Base-by-base conservation (phyloP, 2,797 vertebrate genomes). In the Phoebastria nigripes region DNA sequence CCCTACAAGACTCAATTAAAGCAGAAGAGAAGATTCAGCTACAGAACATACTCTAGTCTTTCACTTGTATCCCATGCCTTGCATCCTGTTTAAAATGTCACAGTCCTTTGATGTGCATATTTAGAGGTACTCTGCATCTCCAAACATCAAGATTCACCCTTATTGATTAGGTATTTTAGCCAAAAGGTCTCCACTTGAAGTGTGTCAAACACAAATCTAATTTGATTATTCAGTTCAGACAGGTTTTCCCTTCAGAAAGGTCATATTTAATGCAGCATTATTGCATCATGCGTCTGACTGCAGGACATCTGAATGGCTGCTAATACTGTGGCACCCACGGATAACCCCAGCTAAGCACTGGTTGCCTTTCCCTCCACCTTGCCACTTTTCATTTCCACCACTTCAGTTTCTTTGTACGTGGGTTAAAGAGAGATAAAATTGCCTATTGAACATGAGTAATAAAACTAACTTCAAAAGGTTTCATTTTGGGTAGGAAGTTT, bases 211-310 rank as follows among this genome's bases (percentile, higher is more conserved):
- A n/a, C 41, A 49, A 80, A 33, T 13, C 22, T 42, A 2, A 66
- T 90, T 41, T 25, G 52, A 61, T 87, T 66, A 33, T 22, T 70
- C 54, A 28, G 31, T 29, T 52, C 55, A 56, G 82, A 35, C n/a
- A 67, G 46, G 26, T 58, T 76, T 91, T 90, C 70, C 69, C 52
- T 83, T 72, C 46, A 29, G 81, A 93, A 94, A 96, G 82, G 72
- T 73, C 84, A 33, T 11, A 52, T 69, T 83, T 41, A 59, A 79
- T 25, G 37, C 66, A 46, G 70, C 61, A 29, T 67, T 44, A 29
- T 33, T 70, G 67, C 67, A 33, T 8, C 31, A 3, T 2, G 2
- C 4, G 2, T 37, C 19, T 55, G 55, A 26, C 21, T 14, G 17
- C 29, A 55, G 81, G 61, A n/a, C 31, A 44, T 11, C 26, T 8